These are phyloP conservation scores for Nematostella vectensis DNA, from an alignment of 92 coral and sea anemone genomes.

Conservation along the genomic window DNA sequence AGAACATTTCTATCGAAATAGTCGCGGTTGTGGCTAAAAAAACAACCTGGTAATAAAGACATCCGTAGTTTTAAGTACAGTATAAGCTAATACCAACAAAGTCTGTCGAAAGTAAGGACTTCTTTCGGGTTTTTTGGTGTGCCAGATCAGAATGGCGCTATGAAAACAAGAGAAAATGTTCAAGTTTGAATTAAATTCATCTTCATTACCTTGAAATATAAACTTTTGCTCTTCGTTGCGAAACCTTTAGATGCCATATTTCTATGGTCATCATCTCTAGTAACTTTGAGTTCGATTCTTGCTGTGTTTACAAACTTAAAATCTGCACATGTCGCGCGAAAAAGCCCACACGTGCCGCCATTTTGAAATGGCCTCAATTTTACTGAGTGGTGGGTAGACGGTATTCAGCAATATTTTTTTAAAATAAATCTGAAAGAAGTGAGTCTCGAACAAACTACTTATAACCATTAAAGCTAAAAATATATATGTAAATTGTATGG, in stretches of 20 bases:
- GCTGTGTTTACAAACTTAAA: background rate
- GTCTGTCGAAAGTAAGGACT: too few species aligned
- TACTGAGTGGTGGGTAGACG: conserved; percentile 24
- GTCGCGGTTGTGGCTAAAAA: too few species aligned
- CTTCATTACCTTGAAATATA: conserved; percentile 20
- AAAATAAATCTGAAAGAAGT: too few species aligned
- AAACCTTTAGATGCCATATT: conserved; percentile 8
- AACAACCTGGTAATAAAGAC: too few species aligned
- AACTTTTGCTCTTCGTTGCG: conserved; percentile 22
- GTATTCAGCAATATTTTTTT: background rate
- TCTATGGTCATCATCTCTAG: conserved; percentile 6
- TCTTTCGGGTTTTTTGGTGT: background rate
- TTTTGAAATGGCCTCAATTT: background rate
- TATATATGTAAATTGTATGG: too few species aligned
- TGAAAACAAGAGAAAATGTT: too few species aligned
- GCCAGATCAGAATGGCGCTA: too few species aligned
- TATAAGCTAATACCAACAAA: too few species aligned
- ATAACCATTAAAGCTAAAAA: too few species aligned
- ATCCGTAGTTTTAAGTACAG: too few species aligned
- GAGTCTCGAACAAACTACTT: background rate
- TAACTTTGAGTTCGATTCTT: background rate
- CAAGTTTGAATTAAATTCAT: background rate
- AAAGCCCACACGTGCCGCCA: conserved; percentile 1
- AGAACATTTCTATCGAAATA: too few species aligned
- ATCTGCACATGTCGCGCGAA: background rate